Percentiles rank a stretch among this genome's conserved stretches.
These are phyloP conservation scores for Echinops telfairi DNA, from an alignment of 2,113 vertebrate genomes.

Conservation along the genomic window DNA sequence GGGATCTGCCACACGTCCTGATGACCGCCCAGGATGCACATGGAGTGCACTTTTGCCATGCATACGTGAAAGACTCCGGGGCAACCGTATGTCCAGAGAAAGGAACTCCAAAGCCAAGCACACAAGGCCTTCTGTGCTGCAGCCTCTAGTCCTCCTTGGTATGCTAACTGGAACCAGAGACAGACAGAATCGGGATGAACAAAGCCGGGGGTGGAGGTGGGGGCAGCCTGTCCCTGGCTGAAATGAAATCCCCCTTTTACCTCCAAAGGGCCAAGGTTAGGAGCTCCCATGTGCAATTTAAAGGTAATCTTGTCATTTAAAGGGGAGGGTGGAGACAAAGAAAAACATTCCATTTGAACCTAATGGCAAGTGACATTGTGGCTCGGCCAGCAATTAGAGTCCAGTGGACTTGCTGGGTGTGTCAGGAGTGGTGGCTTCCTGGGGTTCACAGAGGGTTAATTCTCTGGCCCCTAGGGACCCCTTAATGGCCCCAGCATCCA, in stretches of 20 bases:
- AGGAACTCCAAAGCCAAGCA: background rate
- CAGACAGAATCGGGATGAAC: conserved; percentile 62
- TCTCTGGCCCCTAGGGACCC: conserved; percentile 84
- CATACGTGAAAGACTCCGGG: background rate
- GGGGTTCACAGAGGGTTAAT: conserved; percentile 88
- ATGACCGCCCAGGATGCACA: background rate
- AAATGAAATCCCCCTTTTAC: conserved; percentile 64
- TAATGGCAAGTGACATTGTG: conserved; percentile 86
- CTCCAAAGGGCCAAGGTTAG: conserved; percentile 69
- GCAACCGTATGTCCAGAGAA: background rate
- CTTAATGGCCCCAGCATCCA: conserved; percentile 83
- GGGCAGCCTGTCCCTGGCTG: background rate
- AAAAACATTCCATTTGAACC: conserved; percentile 59
- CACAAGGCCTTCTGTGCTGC: background rate
- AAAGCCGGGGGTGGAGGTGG: conserved; percentile 67
- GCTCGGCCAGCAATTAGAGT: conserved; percentile 83
- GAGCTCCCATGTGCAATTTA: conserved; percentile 70
- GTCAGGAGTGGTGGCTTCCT: conserved; percentile 65
- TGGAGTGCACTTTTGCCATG: background rate
- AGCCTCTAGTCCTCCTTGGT: conserved; percentile 27
- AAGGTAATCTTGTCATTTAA: conserved; percentile 76
- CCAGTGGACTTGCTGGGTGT: conserved; percentile 42
- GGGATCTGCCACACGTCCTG: background rate
- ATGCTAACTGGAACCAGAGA: conserved; percentile 38
- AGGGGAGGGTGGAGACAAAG: background rate